These are phyloP conservation scores for Erinaceus europaeus DNA, from an alignment of 2,113 vertebrate species.

Conservation along the genomic window DNA sequence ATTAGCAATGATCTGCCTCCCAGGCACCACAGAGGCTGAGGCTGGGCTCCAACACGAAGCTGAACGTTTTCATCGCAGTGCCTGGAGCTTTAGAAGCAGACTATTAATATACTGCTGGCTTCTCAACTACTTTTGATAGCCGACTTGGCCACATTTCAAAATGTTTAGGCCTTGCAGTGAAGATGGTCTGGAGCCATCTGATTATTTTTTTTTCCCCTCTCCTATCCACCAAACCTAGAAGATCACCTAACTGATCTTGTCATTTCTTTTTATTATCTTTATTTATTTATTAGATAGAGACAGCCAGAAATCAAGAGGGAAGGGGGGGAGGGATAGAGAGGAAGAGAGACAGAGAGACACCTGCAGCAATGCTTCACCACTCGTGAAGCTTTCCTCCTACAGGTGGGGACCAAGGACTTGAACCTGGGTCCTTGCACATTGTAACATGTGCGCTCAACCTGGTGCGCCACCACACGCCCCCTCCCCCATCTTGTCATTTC, in stretches of 20 bases:
- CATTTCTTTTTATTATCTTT: too few species aligned
- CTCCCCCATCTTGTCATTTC: neutral
- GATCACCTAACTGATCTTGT: neutral
- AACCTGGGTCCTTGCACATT: too few species aligned
- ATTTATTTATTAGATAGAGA: too few species aligned
- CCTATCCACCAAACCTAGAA: neutral
- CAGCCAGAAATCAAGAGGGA: too few species aligned
- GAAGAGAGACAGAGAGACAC: too few species aligned
- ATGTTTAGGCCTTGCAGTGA: constrained; percentile 59
- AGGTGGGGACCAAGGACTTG: too few species aligned
- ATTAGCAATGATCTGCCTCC: constrained; percentile 65
- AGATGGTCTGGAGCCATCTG: constrained; percentile 31
- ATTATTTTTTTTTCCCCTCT: constrained; percentile 41
- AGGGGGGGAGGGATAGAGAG: too few species aligned
- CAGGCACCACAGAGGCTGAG: constrained; percentile 21
- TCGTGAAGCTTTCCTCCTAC: too few species aligned
- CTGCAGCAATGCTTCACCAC: too few species aligned
- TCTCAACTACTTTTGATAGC: constrained; percentile 6
- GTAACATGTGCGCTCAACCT: too few species aligned
- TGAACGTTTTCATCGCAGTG: constrained; percentile 60
- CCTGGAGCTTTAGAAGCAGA: constrained; percentile 66
- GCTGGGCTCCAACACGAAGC: neutral
- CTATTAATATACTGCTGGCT: constrained; percentile 77
- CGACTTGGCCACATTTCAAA: constrained; percentile 72
- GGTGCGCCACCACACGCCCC: too few species aligned